A percentile compares a stretch with the other conserved stretches of the same genome.
phyloP scores from a whole-genome alignment of 2,113 vertebrate genomes.

The Cyprinodon tularosa region DNA sequence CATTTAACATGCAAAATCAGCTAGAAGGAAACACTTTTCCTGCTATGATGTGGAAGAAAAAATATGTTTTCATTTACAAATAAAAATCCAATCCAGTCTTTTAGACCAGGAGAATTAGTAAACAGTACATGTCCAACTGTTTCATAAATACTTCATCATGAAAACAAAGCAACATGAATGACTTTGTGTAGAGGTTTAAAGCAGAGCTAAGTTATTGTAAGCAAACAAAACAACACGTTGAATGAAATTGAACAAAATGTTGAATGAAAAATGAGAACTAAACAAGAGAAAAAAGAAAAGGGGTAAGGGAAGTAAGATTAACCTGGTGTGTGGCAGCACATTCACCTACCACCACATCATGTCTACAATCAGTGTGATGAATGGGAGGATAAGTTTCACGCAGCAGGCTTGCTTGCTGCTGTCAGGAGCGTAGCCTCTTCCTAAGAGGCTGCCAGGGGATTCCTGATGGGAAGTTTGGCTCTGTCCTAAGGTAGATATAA shows the following conservation, averaged over 20 bases:
- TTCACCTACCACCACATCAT: constrained; percentile 58
- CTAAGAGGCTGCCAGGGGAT: constrained; percentile 50
- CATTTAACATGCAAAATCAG: no score
- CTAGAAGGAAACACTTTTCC: background rate
- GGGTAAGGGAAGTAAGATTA: constrained; percentile 12
- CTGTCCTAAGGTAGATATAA: constrained; percentile 48
- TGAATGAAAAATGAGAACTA: background rate
- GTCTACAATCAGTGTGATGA: constrained; percentile 57
- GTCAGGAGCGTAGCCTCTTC: constrained; percentile 50
- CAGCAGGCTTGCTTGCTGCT: constrained; percentile 43
- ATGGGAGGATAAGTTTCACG: constrained; percentile 53
- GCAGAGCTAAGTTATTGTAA: no score
- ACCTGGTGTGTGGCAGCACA: constrained; percentile 42
- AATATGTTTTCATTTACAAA: no score
- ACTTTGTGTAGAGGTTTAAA: no score
- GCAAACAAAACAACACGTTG: no score
- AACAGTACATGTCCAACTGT: no score
- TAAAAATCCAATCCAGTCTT: no score
- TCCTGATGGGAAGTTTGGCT: constrained; percentile 55
- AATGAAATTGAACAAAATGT: background rate
- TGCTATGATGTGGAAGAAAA: background rate
- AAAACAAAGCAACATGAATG: no score
- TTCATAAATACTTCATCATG: no score
- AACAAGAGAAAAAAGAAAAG: background rate
- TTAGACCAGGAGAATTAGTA: no score